phyloP scores from a whole-genome alignment of 2,888 invertebrate genomes.

The Ceramica pisi region DNA sequence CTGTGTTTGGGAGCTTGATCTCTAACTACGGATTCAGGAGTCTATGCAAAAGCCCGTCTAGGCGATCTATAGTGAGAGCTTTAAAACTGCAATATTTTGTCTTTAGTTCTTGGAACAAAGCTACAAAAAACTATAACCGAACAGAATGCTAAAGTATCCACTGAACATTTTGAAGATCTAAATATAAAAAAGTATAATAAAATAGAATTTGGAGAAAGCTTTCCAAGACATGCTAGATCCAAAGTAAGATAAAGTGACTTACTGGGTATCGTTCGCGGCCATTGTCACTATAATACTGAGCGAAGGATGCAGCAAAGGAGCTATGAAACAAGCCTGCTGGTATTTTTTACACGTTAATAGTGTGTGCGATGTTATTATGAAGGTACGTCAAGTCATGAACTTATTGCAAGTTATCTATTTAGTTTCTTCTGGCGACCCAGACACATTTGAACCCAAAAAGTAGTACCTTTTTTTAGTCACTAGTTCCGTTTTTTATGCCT shows the following conservation, averaged over 20 bases:
- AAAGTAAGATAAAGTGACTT: conserved; percentile 48
- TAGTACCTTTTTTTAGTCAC: too few relatives aligned
- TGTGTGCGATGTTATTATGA: conserved; percentile 37
- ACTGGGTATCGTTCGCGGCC: conserved; percentile 63
- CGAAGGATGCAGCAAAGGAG: conserved; percentile 13
- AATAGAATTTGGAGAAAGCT: neutral
- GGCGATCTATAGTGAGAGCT: neutral
- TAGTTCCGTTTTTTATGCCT: neutral
- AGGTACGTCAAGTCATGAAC: conserved; percentile 22
- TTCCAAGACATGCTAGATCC: conserved; percentile 1
- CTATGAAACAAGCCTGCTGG: conserved; percentile 46
- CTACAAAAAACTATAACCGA: neutral
- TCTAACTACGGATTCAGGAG: neutral
- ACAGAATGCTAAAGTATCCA: too few relatives aligned
- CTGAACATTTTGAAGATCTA: too few relatives aligned
- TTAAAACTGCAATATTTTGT: neutral
- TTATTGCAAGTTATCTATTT: conserved; percentile 2
- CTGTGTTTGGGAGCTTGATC: too few relatives aligned
- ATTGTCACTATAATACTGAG: conserved; percentile 61
- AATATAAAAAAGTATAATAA: neutral
- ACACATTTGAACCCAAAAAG: neutral
- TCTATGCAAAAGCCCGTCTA: neutral
- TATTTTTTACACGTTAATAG: conserved; percentile 39
- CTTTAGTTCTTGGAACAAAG: neutral
- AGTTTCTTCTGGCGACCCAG: neutral